Base-by-base conservation (phyloP, 2,888 invertebrate genomes). In the Thalpophila matura region DNA sequence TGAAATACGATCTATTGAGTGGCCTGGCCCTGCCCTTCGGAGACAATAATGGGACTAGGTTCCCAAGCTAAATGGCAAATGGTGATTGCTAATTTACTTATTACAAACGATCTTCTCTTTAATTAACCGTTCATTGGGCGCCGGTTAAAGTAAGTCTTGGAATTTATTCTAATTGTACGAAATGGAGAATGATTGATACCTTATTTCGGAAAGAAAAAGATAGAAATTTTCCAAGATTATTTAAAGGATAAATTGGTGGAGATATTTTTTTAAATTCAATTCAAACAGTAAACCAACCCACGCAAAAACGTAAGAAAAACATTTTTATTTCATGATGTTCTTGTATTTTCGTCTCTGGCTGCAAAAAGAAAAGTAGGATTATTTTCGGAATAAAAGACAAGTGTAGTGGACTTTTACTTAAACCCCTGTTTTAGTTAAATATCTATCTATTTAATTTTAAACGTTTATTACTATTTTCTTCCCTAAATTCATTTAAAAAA, bases 1-100 rank as follows among this genome's bases (percentile, higher is more conserved):
- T 86, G 87, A 88, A 87, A 88, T 86, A 88, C 81, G 84, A 82
- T 82, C 79, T 85, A 89, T 88, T 86, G 85, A 87, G 83, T 84
- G 75, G 81, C 82, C 77, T 74, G 77, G 66, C 73, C 55, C 65
- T 70, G 72, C 70, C 78, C 78, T 71, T 74, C 50, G 62, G 67
- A 67, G 61, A 72, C 70, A 72, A 79, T 80, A 81, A 77, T 64
- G 68, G 74, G 65, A 55, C 64, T 66, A 63, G 65, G 60, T 74
- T 50, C 64, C 59, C 47, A 43, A 54, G 56, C 54, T 61, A 70
- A 68, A 79, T 70, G 65, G 50, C 40, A 55, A 37, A 65, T 56
- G 67, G 71, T 74, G 77, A 71, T 74, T 70, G 66, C 77, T 68
- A 80, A 80, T 81, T 81, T 75, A 77, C 79, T 81, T 80, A 77